phyloP scores from a whole-genome alignment of 1,140 invertebrate species.

The Lepidotrigona ventralis region DNA sequence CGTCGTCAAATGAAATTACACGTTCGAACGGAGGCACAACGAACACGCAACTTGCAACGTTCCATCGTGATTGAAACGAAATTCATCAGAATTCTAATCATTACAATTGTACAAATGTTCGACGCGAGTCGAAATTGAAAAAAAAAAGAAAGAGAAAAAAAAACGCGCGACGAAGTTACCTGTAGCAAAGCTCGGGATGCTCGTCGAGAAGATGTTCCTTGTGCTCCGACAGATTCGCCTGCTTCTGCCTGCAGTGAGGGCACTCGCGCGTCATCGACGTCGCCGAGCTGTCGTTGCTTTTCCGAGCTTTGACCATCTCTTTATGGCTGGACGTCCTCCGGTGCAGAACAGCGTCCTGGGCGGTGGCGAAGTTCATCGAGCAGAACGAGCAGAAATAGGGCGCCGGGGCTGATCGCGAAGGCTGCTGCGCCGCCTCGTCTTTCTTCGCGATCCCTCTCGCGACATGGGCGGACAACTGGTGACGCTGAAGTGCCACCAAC shows the following conservation, averaged over 20 bases:
- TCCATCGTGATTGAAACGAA: too few species aligned
- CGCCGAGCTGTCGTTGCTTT: constrained; percentile 48
- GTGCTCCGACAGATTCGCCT: constrained; percentile 81
- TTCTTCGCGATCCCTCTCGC: constrained; percentile 76
- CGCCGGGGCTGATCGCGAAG: not conserved
- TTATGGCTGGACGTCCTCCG: constrained; percentile 83
- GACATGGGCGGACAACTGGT: constrained; percentile 78
- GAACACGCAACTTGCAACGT: too few species aligned
- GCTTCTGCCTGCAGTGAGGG: constrained; percentile 81
- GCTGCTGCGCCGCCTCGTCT: constrained; percentile 69
- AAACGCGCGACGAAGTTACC: constrained; percentile 67
- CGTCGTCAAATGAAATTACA: too few species aligned
- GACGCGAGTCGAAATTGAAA: too few species aligned
- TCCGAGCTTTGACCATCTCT: constrained; percentile 78
- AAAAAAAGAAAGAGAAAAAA: too few species aligned
- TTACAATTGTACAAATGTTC: too few species aligned
- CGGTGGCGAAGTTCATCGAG: constrained; percentile 82
- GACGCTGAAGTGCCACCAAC: constrained; percentile 84
- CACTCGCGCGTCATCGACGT: constrained; percentile 79
- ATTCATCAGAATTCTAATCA: too few species aligned
- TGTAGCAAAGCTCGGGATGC: constrained; percentile 82
- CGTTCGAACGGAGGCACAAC: too few species aligned
- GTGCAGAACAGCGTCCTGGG: constrained; percentile 84
- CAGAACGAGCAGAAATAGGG: constrained; percentile 86
- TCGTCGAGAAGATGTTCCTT: constrained; percentile 84